Conservation (phyloP, 2,797 vertebrate genomes). For the Vespertilio murinus region DNA sequence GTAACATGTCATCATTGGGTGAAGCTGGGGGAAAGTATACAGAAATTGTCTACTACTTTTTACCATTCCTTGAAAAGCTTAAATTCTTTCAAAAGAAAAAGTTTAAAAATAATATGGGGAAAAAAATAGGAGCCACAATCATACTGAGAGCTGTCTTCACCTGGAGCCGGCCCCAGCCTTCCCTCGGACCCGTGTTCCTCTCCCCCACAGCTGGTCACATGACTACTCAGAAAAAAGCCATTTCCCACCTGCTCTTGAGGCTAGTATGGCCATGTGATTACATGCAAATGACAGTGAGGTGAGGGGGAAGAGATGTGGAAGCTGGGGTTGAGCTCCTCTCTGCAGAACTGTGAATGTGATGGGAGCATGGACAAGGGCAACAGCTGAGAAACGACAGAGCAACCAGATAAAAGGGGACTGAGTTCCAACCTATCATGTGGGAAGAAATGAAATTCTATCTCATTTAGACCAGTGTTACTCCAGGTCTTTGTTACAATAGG, state of each 20-base stretch:
- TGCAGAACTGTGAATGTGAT: background rate
- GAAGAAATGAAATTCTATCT: background rate
- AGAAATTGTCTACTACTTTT: background rate
- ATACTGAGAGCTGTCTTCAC: fast-evolving
- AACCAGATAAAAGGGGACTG: background rate
- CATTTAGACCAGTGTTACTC: background rate
- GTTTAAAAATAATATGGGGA: background rate
- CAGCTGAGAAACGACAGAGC: background rate
- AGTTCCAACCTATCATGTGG: background rate
- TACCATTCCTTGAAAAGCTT: background rate
- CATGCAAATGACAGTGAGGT: background rate
- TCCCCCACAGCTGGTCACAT: background rate
- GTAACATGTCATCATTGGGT: background rate
- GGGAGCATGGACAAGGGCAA: background rate
- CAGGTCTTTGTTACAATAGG: background rate
- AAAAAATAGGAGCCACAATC: background rate
- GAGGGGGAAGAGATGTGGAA: background rate
- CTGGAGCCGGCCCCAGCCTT: background rate
- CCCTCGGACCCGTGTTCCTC: fast-evolving
- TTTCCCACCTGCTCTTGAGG: background rate
- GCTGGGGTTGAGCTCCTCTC: background rate
- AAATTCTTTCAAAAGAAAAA: background rate
- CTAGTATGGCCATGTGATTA: background rate
- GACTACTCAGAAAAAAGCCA: background rate
- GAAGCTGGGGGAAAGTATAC: too few relatives aligned